phyloP scores from a whole-genome alignment of 1,140 invertebrate genomes.

The Aphis gossypii region DNA sequence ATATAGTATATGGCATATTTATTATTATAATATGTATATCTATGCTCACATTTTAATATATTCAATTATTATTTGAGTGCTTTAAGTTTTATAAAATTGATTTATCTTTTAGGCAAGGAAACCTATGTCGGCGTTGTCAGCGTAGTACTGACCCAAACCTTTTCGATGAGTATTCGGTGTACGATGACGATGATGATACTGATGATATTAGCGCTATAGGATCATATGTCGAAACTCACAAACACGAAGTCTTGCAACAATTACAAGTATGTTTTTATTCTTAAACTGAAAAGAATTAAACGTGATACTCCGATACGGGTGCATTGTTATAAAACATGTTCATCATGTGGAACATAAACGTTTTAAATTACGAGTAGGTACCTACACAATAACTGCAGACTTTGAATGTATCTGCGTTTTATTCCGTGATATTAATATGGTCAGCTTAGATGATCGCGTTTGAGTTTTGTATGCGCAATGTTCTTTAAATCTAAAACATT shows the following conservation, averaged over 20 bases:
- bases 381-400: neutral
- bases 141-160: slow-evolving; percentile 72
- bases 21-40: neutral
- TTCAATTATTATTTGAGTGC: neutral
- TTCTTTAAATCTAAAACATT: neutral
- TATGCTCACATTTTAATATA: neutral
- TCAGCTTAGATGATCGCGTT: neutral
- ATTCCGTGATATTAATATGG: neutral
- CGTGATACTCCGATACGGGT: neutral
- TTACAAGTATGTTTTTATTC: slow-evolving; percentile 61
- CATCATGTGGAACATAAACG: neutral
- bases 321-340: neutral
- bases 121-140: slow-evolving; percentile 79
- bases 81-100: neutral
- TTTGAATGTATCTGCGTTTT: neutral
- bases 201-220: slow-evolving; percentile 68
- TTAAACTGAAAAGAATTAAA: slow-evolving; percentile 13
- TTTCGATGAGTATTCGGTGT: slow-evolving; percentile 68
- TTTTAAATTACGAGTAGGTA: slow-evolving; percentile 3
- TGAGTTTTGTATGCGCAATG: neutral
- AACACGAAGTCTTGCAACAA: slow-evolving; percentile 65
- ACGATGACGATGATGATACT: slow-evolving; percentile 77
- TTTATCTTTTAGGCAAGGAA: slow-evolving; percentile 60
- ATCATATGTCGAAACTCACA: slow-evolving; percentile 65
- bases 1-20: neutral